phyloP scores from a whole-genome alignment of 2,113 vertebrate genomes.

The Sylvicapra grimmia region DNA sequence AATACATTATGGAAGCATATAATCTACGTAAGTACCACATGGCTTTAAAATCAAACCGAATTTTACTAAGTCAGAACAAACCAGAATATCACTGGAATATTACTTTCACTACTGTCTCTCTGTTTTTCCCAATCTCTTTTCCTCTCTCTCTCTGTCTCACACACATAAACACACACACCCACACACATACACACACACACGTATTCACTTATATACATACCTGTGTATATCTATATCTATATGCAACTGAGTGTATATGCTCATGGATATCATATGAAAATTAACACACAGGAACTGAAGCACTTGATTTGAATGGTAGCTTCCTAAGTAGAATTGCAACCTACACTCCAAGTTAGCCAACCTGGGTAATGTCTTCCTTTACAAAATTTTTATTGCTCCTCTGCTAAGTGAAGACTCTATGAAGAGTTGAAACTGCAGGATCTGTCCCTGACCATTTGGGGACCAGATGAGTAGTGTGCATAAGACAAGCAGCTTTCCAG shows the following conservation, averaged over 20 bases:
- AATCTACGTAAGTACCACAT: background rate
- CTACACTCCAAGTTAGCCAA: background rate
- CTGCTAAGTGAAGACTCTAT: background rate
- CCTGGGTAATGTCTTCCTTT: background rate
- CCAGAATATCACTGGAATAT: background rate
- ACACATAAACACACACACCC: background rate
- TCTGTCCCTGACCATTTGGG: background rate
- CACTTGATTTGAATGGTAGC: background rate
- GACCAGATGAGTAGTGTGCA: fast-evolving
- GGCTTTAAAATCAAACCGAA: background rate
- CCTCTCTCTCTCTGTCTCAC: background rate
- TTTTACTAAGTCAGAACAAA: background rate
- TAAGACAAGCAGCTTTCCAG: fast-evolving
- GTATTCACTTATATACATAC: background rate
- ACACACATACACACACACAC: background rate
- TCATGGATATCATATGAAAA: background rate
- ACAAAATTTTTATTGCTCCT: background rate
- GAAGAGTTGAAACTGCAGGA: background rate
- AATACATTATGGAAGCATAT: background rate
- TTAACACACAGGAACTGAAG: background rate
- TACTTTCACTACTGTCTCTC: too few species aligned
- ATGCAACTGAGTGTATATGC: background rate
- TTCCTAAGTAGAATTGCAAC: background rate
- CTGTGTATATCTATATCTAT: too few species aligned
- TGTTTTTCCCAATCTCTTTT: background rate